These are phyloP conservation scores for Mormyrops attenuatus DNA, from an alignment of 2,797 vertebrate species.

Conservation along the genomic window DNA sequence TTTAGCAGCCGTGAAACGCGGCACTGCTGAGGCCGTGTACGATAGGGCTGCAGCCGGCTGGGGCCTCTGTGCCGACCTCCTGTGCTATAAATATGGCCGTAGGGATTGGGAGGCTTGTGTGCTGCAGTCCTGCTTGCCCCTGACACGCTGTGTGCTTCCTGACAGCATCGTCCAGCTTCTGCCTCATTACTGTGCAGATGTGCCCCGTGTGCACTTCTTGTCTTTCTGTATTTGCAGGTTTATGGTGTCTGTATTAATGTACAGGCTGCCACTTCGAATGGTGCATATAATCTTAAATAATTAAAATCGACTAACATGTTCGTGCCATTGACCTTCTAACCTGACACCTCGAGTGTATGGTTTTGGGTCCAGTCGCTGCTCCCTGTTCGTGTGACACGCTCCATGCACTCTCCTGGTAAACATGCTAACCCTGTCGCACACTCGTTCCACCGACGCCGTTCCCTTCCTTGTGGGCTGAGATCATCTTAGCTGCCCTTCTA, in stretches of 20 bases:
- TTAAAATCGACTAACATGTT: background rate
- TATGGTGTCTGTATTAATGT: background rate
- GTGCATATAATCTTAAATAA: background rate
- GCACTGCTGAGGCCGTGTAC: conserved; percentile 39
- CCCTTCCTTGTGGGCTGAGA: background rate
- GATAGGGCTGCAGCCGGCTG: conserved; percentile 48
- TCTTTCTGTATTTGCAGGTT: background rate
- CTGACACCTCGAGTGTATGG: background rate
- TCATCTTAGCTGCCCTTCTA: background rate
- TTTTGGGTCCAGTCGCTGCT: background rate
- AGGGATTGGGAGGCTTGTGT: conserved; percentile 37
- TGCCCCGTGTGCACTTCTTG: background rate
- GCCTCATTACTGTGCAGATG: background rate
- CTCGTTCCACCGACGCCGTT: background rate
- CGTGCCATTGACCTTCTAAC: background rate
- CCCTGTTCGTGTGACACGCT: background rate
- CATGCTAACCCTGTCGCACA: background rate
- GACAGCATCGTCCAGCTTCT: background rate
- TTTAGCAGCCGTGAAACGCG: conserved; percentile 42
- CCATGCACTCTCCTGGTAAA: background rate
- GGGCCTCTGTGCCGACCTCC: conserved; percentile 41
- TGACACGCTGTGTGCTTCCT: background rate
- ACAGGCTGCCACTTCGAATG: background rate
- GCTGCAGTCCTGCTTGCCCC: conserved; percentile 31
- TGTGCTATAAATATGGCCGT: conserved; percentile 50